Evolutionary conservation across 2,888 invertebrate species (phyloP).

Genomic region (Parasteatoda lunata): DNA sequence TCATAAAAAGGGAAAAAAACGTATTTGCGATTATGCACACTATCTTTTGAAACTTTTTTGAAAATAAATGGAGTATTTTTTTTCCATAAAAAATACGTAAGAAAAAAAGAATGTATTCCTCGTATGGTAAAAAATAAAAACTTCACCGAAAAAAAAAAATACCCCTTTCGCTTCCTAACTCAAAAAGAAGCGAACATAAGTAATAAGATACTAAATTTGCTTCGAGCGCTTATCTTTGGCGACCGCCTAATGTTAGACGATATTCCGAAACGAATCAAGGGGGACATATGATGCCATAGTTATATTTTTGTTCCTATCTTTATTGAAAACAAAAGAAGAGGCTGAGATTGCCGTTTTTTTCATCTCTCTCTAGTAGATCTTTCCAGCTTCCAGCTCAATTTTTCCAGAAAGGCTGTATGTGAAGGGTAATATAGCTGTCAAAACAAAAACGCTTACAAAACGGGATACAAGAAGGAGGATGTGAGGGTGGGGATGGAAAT

Average conservation of each 20-base stretch:
- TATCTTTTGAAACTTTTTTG: too few species aligned
- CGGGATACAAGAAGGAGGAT: slow-evolving; percentile 23
- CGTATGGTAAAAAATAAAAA: too few species aligned
- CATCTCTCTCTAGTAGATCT: slow-evolving; percentile 27
- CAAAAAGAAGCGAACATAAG: too few species aligned
- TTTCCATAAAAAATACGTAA: too few species aligned
- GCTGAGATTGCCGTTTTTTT: slow-evolving; percentile 55
- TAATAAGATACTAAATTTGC: slow-evolving; percentile 13
- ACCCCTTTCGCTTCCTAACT: too few species aligned
- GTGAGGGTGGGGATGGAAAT: slow-evolving; percentile 8
- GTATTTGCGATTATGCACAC: too few species aligned
- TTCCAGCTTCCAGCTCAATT: neutral
- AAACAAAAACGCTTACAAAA: slow-evolving; percentile 65
- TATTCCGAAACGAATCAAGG: slow-evolving; percentile 13
- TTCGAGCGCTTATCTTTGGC: slow-evolving; percentile 21
- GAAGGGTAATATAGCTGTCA: slow-evolving; percentile 59
- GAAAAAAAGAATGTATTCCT: too few species aligned
- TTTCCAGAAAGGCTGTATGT: slow-evolving; percentile 16
- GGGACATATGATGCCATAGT: slow-evolving; percentile 22
- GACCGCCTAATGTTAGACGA: slow-evolving; percentile 32
- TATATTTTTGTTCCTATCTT: slow-evolving; percentile 23
- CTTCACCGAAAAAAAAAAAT: too few species aligned
- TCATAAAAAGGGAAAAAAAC: too few species aligned
- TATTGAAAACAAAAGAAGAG: slow-evolving; percentile 59
- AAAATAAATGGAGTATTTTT: too few species aligned